Base-by-base conservation (phyloP, 2,113 vertebrate genomes). In the Colaptes auratus region DNA sequence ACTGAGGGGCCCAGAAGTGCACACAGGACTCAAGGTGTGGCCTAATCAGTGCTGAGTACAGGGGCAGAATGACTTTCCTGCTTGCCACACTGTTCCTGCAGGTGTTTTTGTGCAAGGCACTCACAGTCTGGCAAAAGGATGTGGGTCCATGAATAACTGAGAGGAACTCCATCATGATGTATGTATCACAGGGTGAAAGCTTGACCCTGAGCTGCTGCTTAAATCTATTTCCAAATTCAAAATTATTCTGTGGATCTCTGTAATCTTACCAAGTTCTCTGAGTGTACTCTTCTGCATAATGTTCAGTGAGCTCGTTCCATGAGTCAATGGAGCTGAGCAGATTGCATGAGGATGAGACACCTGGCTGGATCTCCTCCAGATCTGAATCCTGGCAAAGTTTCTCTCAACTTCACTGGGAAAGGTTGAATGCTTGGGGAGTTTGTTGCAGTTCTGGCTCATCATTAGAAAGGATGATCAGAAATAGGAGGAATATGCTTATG, bases 311-410 rank as follows among this genome's bases (percentile, higher is more conserved):
- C 23, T 63, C 55, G 6, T 27, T 87, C 64, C 3, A 0, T 10
- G 78, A 91, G 60, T 85, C 50, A 42, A 63, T 56, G 71, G n/a
- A 76, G 64, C 84, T 60, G 56, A 91, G 84, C 89, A 91, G 89
- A 77, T 52, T 71, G 72, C 21, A 0, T 5, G 78, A 71, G 58
- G 27, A 39, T 64, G 65, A 82, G 87, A 48, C 64, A 80, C 89
- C 75, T 89, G 78, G 48, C 69, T 81, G 91, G 75, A 58, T 67
- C 78, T 56, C 36, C 60, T 96, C 65, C 82, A 74, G 81, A 87
- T 27, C 15, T 55, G 56, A 89, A 77, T 91, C 42, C 58, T 89
- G 82, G 82, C 75, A 53, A 21, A 80, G 65, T 50, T 88, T 74
- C 33, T 33, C 10, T 19, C 15, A 7, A 3, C 42, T 85, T 89